Evolutionary conservation across 2,113 vertebrate species (phyloP).

Genomic region (Ophthalmolycus amberensis): DNA sequence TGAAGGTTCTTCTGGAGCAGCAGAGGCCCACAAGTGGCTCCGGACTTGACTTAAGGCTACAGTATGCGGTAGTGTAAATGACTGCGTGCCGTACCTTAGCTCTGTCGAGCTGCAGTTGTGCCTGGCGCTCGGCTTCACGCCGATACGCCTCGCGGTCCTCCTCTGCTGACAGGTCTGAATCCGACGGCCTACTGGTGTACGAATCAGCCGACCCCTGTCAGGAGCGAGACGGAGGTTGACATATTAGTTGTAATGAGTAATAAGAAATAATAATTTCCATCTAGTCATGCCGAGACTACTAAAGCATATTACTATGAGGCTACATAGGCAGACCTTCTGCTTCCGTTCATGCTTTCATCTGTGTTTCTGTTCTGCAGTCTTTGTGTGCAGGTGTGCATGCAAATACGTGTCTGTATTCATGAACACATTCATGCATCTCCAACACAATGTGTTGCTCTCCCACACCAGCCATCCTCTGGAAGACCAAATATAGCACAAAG

Average conservation of each 20-base stretch:
- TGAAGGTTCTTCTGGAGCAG: neutral
- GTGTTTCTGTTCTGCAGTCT: constrained; percentile 22
- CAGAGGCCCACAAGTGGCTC: neutral
- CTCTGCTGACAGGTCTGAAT: constrained; percentile 98
- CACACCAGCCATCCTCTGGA: constrained; percentile 77
- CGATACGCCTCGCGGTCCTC: constrained; percentile 96
- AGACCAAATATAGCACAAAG: constrained; percentile 82
- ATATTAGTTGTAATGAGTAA: neutral
- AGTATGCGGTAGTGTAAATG: neutral
- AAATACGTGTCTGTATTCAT: constrained; percentile 56
- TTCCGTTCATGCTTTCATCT: constrained; percentile 31
- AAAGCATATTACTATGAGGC: neutral
- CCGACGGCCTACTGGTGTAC: constrained; percentile 97
- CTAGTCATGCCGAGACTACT: neutral
- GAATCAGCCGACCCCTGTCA: constrained; percentile 95
- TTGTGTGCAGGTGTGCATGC: constrained; percentile 61
- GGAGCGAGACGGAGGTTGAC: constrained; percentile 20
- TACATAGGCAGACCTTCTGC: neutral
- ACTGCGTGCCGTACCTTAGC: constrained; percentile 86
- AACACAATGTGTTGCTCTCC: constrained; percentile 71
- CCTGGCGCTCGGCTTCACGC: constrained; percentile 96
- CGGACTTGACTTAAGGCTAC: neutral
- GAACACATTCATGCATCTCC: constrained; percentile 49
- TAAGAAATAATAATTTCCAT: neutral
- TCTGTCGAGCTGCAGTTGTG: constrained; percentile 95